Conservation (phyloP, 2,888 invertebrate species). For the Atherix ibis region DNA sequence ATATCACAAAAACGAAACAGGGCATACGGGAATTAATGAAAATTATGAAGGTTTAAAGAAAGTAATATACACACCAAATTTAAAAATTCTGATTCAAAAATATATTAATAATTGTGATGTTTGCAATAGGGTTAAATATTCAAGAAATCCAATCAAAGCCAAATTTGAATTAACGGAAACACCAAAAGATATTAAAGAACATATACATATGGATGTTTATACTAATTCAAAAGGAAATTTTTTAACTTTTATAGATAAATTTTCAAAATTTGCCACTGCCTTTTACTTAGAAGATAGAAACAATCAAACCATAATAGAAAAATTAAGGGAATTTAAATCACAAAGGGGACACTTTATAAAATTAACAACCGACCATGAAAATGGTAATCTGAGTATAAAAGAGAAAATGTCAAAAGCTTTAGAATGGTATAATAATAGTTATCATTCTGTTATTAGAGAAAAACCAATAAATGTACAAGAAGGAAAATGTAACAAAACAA, state of each 20-base stretch:
- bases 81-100: background rate
- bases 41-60: conserved; percentile 9
- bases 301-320: no score
- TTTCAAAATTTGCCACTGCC: conserved; percentile 4
- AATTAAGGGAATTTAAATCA: no score
- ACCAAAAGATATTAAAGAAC: conserved; percentile 2
- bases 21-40: conserved; percentile 1
- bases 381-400: background rate
- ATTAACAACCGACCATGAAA: background rate
- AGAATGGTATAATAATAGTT: conserved; percentile 1
- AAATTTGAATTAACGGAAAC: conserved; percentile 8
- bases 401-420: conserved; percentile 2
- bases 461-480: conserved; percentile 5
- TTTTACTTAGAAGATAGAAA: conserved; percentile 5
- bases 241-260: conserved; percentile 6
- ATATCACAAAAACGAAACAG: conserved; percentile 4
- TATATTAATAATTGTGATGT: conserved; percentile 1
- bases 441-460: conserved; percentile 2
- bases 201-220: conserved; percentile 4
- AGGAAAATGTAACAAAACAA: conserved; percentile 1
- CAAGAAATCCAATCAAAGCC: conserved; percentile 5
- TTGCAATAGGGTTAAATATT: conserved; percentile 2
- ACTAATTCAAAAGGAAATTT: conserved; percentile 3
- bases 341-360: conserved; percentile 2
- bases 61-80: conserved; percentile 3